Evolutionary conservation across 2,888 invertebrate genomes (phyloP).

Genomic region (Ichneumon xanthorius): DNA sequence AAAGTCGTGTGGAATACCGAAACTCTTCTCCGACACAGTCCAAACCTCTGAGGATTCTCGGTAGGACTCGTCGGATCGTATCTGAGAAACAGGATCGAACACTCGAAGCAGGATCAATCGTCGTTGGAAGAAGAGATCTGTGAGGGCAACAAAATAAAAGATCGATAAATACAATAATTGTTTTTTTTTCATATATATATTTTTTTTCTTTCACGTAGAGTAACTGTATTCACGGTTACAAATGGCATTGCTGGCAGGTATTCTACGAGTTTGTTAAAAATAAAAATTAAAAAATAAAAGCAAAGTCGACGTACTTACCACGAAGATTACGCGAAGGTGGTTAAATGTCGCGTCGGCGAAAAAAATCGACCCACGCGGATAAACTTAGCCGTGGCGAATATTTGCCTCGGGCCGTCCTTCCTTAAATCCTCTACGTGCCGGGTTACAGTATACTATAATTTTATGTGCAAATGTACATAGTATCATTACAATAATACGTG

Average conservation of each 20-base stretch:
- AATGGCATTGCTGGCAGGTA: slow-evolving; percentile 33
- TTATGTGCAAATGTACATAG: slow-evolving; percentile 69
- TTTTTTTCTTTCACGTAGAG: slow-evolving; percentile 39
- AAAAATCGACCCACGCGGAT: slow-evolving; percentile 18
- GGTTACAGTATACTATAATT: slow-evolving; percentile 63
- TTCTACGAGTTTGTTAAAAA: slow-evolving; percentile 39
- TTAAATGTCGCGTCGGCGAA: slow-evolving; percentile 23
- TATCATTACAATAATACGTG: slow-evolving; percentile 66
- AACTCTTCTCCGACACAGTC: background rate
- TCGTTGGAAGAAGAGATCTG: background rate
- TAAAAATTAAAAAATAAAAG: slow-evolving; percentile 29
- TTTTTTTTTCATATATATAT: background rate
- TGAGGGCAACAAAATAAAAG: slow-evolving; percentile 19
- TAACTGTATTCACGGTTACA: slow-evolving; percentile 57
- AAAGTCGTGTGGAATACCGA: background rate
- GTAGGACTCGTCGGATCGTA: background rate
- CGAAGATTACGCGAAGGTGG: slow-evolving; percentile 10
- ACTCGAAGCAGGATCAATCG: slow-evolving; percentile 6
- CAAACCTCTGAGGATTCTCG: background rate
- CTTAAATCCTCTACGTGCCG: slow-evolving; percentile 62
- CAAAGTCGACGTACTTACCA: slow-evolving; percentile 24
- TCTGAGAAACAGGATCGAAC: slow-evolving; percentile 2
- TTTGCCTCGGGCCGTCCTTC: slow-evolving; percentile 30
- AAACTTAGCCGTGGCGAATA: slow-evolving; percentile 43
- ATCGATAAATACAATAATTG: background rate